Percentiles rank a stretch among this genome's conserved stretches.
phyloP scores from a whole-genome alignment of 64 coral and sea anemone genomes.

The Pachyseris speciosa region DNA sequence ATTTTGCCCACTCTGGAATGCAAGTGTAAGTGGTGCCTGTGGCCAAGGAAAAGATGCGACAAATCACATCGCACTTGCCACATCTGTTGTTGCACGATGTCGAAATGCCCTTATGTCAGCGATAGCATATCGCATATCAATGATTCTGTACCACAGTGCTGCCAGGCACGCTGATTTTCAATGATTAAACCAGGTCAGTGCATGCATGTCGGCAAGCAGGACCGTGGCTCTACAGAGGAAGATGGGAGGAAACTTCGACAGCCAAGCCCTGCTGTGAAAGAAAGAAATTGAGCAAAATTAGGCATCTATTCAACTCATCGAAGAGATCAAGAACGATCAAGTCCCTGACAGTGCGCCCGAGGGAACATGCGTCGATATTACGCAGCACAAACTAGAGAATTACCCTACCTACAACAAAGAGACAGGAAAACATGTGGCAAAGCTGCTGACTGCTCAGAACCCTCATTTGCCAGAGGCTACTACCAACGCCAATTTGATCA shows the following conservation, averaged over 20 bases:
- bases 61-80: constrained; percentile 44
- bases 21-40: too few species aligned
- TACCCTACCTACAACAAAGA: background rate
- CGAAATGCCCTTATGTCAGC: constrained; percentile 41
- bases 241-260: constrained; percentile 22
- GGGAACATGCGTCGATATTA: background rate
- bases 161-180: background rate
- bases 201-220: constrained; percentile 22
- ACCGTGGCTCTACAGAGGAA: constrained; percentile 3
- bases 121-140: constrained; percentile 33
- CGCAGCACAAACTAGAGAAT: background rate
- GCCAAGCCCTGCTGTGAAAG: constrained; percentile 25
- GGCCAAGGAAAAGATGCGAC: background rate
- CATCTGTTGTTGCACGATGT: background rate
- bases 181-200: constrained; percentile 3
- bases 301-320: background rate
- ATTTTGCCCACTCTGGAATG: too few species aligned
- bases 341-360: background rate
- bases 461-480: background rate
- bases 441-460: background rate
- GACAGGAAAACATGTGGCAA: background rate
- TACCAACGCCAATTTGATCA: background rate
- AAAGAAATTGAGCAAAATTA: constrained; percentile 26
- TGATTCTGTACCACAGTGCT: constrained; percentile 35
- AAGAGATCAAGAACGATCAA: constrained; percentile 4